Evolutionary conservation across 2,888 invertebrate genomes (phyloP).

Genomic region (Parnassius glacialis): DNA sequence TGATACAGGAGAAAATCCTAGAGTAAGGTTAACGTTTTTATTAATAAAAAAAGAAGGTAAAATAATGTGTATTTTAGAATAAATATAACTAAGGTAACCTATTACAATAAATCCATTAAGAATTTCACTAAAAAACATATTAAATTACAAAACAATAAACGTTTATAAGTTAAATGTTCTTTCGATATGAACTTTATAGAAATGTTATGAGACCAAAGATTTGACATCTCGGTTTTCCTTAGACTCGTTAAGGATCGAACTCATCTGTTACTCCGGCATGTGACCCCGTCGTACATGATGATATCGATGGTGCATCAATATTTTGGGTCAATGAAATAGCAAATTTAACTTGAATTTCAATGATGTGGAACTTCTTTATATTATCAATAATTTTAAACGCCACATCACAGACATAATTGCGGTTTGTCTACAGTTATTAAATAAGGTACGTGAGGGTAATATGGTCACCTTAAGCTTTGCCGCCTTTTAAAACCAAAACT

Average conservation of each 20-base stretch:
- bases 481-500: too few relatives aligned
- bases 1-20: too few relatives aligned
- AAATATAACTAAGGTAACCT: too few relatives aligned
- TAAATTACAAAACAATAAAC: constrained; percentile 24
- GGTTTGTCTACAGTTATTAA: too few relatives aligned
- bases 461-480: too few relatives aligned
- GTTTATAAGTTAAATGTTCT: constrained; percentile 17
- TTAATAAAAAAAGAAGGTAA: too few relatives aligned
- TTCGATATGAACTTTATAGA: constrained; percentile 18
- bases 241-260: constrained; percentile 19
- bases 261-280: constrained; percentile 18
- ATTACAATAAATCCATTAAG: neutral
- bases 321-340: neutral
- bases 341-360: neutral
- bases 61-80: too few relatives aligned
- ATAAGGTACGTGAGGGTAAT: too few relatives aligned
- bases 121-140: constrained; percentile 10
- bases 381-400: too few relatives aligned
- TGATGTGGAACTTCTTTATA: neutral
- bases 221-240: constrained; percentile 21
- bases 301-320: constrained; percentile 8
- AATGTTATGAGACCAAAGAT: constrained; percentile 20
- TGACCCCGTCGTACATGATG: constrained; percentile 2
- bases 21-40: too few relatives aligned
- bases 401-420: too few relatives aligned